These are phyloP conservation scores for Odobenus rosmarus DNA, from an alignment of 2,113 vertebrate species.

Conservation along the genomic window DNA sequence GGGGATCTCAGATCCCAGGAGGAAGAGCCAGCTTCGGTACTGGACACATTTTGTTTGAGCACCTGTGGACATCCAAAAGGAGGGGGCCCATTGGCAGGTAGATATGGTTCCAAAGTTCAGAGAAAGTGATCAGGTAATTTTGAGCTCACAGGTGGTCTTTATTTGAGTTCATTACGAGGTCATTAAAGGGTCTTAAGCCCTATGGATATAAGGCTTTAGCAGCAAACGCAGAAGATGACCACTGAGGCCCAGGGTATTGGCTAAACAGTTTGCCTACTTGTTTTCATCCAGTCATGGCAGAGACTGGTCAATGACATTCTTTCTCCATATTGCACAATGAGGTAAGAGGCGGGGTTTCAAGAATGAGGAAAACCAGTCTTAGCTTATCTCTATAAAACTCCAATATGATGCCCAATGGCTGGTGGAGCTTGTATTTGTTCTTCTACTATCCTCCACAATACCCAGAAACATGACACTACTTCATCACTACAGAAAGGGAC, in stretches of 20 bases:
- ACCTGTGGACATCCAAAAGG: background rate
- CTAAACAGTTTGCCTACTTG: background rate
- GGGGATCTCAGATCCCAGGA: background rate
- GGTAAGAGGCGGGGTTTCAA: background rate
- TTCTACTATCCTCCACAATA: background rate
- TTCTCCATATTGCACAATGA: background rate
- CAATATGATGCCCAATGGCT: background rate
- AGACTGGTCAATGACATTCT: background rate
- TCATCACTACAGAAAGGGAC: background rate
- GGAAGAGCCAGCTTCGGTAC: background rate
- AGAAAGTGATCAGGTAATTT: background rate
- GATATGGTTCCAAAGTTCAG: background rate
- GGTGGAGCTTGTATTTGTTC: background rate
- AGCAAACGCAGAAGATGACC: background rate
- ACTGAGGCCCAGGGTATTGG: rapidly evolving
- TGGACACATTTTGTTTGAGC: rapidly evolving
- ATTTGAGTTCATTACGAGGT: background rate
- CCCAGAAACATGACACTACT: background rate
- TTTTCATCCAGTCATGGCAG: background rate
- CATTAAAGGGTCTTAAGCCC: background rate
- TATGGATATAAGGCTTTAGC: background rate
- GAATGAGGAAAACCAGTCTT: background rate
- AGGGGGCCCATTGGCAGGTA: background rate
- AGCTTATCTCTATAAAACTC: background rate
- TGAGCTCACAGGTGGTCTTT: background rate